Conservation (phyloP, 1,140 invertebrate species). For the Drosophila tani region DNA sequence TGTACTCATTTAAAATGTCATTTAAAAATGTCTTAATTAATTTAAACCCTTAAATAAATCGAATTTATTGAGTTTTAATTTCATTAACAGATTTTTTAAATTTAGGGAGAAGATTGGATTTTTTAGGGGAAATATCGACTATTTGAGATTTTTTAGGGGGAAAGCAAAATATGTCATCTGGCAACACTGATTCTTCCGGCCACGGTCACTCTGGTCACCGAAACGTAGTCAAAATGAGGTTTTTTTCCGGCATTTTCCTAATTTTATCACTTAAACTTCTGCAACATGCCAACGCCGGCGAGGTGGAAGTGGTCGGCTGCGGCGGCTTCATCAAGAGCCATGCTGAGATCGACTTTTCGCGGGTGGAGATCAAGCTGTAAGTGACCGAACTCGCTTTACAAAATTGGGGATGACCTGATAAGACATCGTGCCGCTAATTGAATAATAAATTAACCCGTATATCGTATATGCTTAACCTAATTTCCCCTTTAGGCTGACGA, state of each 20-base stretch:
- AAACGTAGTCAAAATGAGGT: slow-evolving; percentile 72
- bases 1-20: too few relatives aligned
- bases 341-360: slow-evolving; percentile 95
- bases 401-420: slow-evolving; percentile 52
- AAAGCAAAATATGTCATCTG: too few relatives aligned
- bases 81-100: too few relatives aligned
- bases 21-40: too few relatives aligned
- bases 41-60: too few relatives aligned
- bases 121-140: too few relatives aligned
- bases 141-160: too few relatives aligned
- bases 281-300: slow-evolving; percentile 85
- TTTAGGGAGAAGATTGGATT: too few relatives aligned
- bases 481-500: slow-evolving; percentile 91
- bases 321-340: slow-evolving; percentile 98
- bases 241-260: slow-evolving; percentile 62
- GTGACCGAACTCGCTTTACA: too few relatives aligned
- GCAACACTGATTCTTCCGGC: neutral
- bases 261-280: slow-evolving; percentile 83
- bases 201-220: slow-evolving; percentile 14
- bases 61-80: too few relatives aligned
- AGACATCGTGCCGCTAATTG: slow-evolving; percentile 53
- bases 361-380: slow-evolving; percentile 96
- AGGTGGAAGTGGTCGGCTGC: slow-evolving; percentile 95
- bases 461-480: slow-evolving; percentile 39
- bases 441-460: slow-evolving; percentile 55